phyloP scores from a whole-genome alignment of 2,797 vertebrate species.

The Sparidentex hasta region DNA sequence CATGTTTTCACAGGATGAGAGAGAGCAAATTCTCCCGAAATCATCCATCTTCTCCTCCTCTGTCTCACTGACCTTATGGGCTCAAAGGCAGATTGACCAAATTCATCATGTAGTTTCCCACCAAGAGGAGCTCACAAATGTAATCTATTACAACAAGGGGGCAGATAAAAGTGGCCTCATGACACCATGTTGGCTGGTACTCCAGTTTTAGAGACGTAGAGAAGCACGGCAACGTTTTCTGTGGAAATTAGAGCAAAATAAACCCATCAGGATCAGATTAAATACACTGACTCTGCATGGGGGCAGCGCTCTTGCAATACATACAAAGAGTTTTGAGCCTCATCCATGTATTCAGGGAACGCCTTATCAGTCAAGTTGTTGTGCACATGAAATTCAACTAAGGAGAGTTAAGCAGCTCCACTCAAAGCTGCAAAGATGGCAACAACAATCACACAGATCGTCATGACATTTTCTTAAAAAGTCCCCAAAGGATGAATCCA shows the following conservation, averaged over 20 bases:
- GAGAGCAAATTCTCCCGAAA: conserved; percentile 30
- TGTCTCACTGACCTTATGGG: conserved; percentile 11
- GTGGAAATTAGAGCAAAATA: conserved; percentile 12
- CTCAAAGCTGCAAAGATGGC: neutral
- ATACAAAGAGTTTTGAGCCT: conserved; percentile 8
- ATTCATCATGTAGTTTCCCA: conserved; percentile 53
- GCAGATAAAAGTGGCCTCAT: conserved; percentile 33
- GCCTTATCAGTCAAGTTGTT: neutral
- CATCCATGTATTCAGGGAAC: conserved; percentile 24
- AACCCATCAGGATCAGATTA: conserved; percentile 14
- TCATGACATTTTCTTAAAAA: neutral
- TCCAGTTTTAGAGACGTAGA: conserved; percentile 28
- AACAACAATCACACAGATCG: neutral
- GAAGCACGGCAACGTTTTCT: conserved; percentile 25
- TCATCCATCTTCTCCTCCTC: conserved; percentile 50
- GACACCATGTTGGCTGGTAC: conserved; percentile 40
- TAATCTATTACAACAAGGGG: conserved; percentile 50
- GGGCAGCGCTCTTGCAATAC: neutral
- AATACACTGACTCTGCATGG: conserved; percentile 7
- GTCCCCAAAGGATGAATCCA: neutral
- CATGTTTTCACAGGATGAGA: conserved; percentile 45
- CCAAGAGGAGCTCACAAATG: conserved; percentile 34
- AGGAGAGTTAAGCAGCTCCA: neutral
- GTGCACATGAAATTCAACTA: conserved; percentile 1
- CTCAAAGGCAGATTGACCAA: conserved; percentile 35